phyloP scores from a whole-genome alignment of 2,797 vertebrate species.

The Microtus californicus region DNA sequence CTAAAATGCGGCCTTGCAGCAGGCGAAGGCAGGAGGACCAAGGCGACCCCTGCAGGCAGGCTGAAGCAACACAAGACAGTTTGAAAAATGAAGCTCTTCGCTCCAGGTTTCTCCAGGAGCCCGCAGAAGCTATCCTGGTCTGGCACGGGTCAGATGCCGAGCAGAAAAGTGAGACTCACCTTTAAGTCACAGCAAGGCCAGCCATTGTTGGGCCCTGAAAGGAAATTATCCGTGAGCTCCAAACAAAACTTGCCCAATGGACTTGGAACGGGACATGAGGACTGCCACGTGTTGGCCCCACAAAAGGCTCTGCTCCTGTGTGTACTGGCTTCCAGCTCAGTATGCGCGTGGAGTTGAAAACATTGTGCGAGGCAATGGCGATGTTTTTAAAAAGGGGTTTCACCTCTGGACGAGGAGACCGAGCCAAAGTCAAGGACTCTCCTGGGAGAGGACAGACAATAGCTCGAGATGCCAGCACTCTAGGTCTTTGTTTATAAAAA shows the following conservation, averaged over 20 bases:
- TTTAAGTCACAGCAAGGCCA: background rate
- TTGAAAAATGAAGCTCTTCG: background rate
- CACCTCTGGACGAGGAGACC: constrained; percentile 95
- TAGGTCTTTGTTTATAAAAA: constrained; percentile 86
- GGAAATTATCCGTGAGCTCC: background rate
- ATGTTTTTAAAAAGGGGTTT: constrained; percentile 99
- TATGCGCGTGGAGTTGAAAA: constrained; percentile 99
- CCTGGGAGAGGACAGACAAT: constrained; percentile 88
- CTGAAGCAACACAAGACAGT: background rate
- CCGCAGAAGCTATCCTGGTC: background rate
- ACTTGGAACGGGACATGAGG: background rate
- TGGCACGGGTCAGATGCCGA: background rate
- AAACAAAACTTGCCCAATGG: background rate
- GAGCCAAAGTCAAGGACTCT: constrained; percentile 90
- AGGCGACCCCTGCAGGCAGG: background rate
- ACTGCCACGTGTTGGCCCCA: constrained; percentile 93
- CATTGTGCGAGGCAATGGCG: constrained; percentile 98
- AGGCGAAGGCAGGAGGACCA: background rate
- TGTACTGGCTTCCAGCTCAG: constrained; percentile 98
- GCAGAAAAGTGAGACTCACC: background rate
- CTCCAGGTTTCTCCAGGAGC: background rate
- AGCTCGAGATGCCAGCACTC: constrained; percentile 86
- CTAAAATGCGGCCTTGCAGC: background rate
- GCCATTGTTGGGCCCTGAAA: background rate
- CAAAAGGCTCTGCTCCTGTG: constrained; percentile 99